Evolutionary conservation across 2,888 invertebrate species (phyloP).

Genomic region (Thymelicus lineola): DNA sequence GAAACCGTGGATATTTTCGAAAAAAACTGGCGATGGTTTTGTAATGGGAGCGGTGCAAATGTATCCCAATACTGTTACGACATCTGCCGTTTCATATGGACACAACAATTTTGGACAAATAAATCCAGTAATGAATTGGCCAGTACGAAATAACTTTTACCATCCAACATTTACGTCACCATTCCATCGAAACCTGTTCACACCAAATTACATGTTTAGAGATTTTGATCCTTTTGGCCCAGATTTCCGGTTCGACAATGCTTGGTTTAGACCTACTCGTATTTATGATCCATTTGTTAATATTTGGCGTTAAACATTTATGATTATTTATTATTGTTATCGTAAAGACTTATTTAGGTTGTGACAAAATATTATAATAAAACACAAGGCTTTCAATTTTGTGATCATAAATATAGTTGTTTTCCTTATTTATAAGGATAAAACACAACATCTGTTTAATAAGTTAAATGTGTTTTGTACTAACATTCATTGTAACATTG

Average conservation of each 20-base stretch:
- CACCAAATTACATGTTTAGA: constrained; percentile 52
- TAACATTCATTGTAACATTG: too few species aligned
- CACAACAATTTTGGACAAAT: constrained; percentile 46
- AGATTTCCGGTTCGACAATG: constrained; percentile 44
- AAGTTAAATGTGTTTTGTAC: too few species aligned
- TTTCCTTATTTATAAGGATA: too few species aligned
- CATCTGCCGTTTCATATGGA: constrained; percentile 49
- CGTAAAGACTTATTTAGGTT: too few species aligned
- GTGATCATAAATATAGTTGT: too few species aligned
- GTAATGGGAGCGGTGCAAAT: constrained; percentile 57
- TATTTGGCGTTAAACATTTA: constrained; percentile 48
- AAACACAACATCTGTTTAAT: too few species aligned
- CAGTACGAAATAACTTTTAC: constrained; percentile 44
- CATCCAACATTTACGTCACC: constrained; percentile 44
- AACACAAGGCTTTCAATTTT: too few species aligned
- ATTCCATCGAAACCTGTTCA: constrained; percentile 49
- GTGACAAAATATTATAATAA: too few species aligned
- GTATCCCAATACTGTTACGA: constrained; percentile 62
- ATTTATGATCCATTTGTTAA: constrained; percentile 55
- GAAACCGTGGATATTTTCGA: constrained; percentile 30
- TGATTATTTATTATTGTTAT: too few species aligned
- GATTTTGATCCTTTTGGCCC: constrained; percentile 47
- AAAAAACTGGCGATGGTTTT: constrained; percentile 46
- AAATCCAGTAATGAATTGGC: constrained; percentile 46
- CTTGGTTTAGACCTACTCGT: constrained; percentile 54